phyloP scores from a whole-genome alignment of 2,888 invertebrate genomes.

The Agriotes lineatus region DNA sequence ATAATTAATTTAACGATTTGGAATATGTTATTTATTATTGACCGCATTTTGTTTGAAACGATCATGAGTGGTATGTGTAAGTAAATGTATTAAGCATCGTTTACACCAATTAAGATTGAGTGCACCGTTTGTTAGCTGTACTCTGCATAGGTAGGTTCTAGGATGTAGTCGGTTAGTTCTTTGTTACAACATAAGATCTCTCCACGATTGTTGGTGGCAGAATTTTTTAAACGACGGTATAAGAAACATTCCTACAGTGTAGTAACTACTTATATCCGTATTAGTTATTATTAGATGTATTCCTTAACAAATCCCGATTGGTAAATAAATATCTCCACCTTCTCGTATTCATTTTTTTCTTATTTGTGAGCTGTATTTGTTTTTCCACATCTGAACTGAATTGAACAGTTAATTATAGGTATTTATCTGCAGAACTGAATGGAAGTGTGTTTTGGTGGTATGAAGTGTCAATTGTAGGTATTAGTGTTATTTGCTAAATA shows the following conservation, averaged over 20 bases:
- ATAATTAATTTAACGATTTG: too few species aligned
- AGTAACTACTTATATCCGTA: conserved; percentile 26
- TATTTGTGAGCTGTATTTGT: too few species aligned
- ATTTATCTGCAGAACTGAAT: too few species aligned
- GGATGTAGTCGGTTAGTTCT: conserved; percentile 29
- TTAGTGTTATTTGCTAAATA: too few species aligned
- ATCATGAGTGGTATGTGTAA: conserved; percentile 25
- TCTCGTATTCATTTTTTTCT: not conserved
- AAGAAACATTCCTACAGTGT: conserved; percentile 52
- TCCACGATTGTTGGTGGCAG: conserved; percentile 50
- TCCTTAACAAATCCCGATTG: conserved; percentile 30
- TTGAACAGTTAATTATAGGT: too few species aligned
- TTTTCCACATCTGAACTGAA: too few species aligned
- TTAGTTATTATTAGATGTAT: conserved; percentile 33
- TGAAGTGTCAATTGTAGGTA: too few species aligned
- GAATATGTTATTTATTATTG: conserved; percentile 24
- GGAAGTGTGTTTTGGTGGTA: too few species aligned
- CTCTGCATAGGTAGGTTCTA: conserved; percentile 21
- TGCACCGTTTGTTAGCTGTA: conserved; percentile 34
- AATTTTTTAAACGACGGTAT: conserved; percentile 52
- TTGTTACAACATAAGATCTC: conserved; percentile 43
- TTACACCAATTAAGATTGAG: conserved; percentile 4
- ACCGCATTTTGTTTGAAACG: conserved; percentile 18
- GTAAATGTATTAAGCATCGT: too few species aligned
- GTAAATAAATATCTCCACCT: conserved; percentile 25